Conservation (phyloP, 2,113 vertebrate genomes). For the Grammomys surdaster region DNA sequence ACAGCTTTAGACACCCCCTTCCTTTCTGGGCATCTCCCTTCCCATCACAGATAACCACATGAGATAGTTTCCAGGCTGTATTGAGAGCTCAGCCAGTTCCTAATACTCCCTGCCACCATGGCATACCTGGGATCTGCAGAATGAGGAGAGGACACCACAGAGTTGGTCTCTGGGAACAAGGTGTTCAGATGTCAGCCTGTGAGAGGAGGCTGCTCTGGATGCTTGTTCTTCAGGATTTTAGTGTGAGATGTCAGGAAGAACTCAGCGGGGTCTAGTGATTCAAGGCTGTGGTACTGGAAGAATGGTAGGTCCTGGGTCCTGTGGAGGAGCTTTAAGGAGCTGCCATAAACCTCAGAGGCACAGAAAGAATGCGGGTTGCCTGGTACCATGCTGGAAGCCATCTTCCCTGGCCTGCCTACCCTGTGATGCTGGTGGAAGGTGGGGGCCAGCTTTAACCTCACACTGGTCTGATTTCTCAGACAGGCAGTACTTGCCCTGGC, state of each 20-base stretch:
- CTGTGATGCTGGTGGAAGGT: not conserved
- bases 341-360: not conserved
- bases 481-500: not conserved
- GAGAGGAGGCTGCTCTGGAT: not conserved
- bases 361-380: not conserved
- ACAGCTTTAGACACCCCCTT: not conserved
- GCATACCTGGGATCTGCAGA: not conserved
- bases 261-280: no score
- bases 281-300: not conserved
- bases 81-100: not conserved
- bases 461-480: not conserved
- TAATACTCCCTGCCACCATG: not conserved
- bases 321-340: not conserved
- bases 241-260: not conserved
- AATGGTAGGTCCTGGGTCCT: not conserved
- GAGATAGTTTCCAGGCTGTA: not conserved
- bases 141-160: not conserved
- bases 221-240: not conserved
- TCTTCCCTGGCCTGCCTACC: no score
- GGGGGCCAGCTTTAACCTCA: not conserved
- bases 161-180: not conserved
- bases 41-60: not conserved
- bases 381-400: not conserved
- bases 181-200: not conserved
- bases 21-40: not conserved